Percentiles rank a stretch among this genome's conserved stretches.
Conservation (phyloP, 2,113 vertebrate genomes). For the Gallinago paraguaiae region DNA sequence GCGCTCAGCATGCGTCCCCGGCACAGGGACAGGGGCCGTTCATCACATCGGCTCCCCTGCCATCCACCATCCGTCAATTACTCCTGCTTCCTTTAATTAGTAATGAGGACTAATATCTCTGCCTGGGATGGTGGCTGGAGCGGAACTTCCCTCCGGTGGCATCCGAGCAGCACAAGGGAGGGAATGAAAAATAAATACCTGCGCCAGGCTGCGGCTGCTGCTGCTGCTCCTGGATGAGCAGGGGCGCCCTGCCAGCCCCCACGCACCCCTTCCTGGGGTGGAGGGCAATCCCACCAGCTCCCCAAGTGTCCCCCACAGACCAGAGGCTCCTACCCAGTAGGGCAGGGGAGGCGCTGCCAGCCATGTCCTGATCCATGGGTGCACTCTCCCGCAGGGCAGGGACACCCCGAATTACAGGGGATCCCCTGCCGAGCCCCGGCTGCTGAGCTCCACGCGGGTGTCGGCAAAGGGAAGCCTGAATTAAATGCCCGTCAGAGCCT, state of each 20-base stretch:
- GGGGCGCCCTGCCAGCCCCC: neutral
- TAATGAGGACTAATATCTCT: conserved; percentile 95
- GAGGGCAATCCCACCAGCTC: neutral
- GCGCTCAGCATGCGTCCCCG: conserved; percentile 77
- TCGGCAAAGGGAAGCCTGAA: neutral
- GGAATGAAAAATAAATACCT: conserved; percentile 55
- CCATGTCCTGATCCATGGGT: rapidly evolving
- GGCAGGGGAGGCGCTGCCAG: neutral
- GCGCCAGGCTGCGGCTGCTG: neutral
- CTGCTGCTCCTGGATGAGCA: rapidly evolving
- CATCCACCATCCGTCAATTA: conserved; percentile 81
- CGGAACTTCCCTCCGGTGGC: conserved; percentile 67
- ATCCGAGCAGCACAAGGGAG: conserved; percentile 52
- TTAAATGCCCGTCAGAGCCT: conserved; percentile 61
- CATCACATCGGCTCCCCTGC: conserved; percentile 81
- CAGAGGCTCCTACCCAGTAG: neutral
- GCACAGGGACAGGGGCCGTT: conserved; percentile 84
- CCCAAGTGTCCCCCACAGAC: neutral
- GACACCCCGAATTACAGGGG: neutral
- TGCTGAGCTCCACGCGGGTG: neutral
- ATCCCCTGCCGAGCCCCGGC: neutral
- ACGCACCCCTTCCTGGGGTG: neutral
- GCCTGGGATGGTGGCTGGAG: conserved; percentile 65
- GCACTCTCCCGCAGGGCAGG: neutral
- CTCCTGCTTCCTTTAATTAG: conserved; percentile 89